Evolutionary conservation across 2,797 vertebrate genomes (phyloP), one percentile per base, ranked within the genome.

Genomic region (Pipistrellus nathusii): DNA sequence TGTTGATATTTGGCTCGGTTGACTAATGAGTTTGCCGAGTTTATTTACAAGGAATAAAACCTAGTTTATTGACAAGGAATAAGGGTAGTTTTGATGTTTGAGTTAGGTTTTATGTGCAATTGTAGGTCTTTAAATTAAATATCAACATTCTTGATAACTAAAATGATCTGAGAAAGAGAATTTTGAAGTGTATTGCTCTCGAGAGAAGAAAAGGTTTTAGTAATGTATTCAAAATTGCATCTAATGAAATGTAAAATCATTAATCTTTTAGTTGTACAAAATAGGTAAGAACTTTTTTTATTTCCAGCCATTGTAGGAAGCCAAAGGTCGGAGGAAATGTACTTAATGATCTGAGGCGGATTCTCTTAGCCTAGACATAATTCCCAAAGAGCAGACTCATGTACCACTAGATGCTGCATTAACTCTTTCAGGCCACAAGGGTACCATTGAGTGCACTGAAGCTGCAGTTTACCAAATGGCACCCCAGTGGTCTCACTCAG

Each of bases 391-490:
- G 7, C 57, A 14, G 68, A 92, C 23, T 76, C 13, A 6, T 69
- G 44, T 66, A 64, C 68, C 69, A 44, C 51, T 80, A 81, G 78
- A 83, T 84, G 78, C 59, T 93, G 62, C 76, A 46, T 93, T 97
- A 93, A 96, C 90, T 95, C 87, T 90, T 96, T 86, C 71, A 57
- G 82, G 62, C n/a, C 95, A 66, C 90, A n/a, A 55, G 87, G 88
- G 89, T 81, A 57, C 85, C 62, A 66, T 55, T 86, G 82, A 86
- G 75, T 81, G 38, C 91, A 81, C 20, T 66, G 85, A 97, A 95
- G 85, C 95, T 94, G 51, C 46, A 86, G 17, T 88, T 96, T 93
- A 69, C 93, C 95, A 95, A 90, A 96, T 95, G 93, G 85, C 46
- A 93, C 93, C 75, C 38, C 69, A 55, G 81, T 51, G 92, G n/a